Base-by-base conservation (phyloP, 2,113 vertebrate species). In the Pelusios castaneus region DNA sequence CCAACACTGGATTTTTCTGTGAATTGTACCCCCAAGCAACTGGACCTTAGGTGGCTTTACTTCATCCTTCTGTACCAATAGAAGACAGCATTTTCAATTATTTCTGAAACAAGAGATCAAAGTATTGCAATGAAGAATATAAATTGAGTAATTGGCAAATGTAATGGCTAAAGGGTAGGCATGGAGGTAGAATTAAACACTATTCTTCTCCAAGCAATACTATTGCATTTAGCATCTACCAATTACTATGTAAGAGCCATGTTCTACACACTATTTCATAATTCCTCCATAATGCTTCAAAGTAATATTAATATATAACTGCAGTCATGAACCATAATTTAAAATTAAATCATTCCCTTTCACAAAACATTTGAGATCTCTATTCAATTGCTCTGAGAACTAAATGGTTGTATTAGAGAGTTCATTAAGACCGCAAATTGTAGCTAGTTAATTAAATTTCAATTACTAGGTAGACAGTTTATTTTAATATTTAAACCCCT, bases 361-460 rank as follows among this genome's bases (percentile, higher is more conserved):
- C 55, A 56, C 55, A 25, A 56, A 56, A 24, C 29, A 60, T 60
- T 82, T 90, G 80, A 45, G 79, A 92, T 92, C 84, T 85, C 38
- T 45, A 49, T 63, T 91, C 79, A 83, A 79, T 83, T 92, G 85
- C 56, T 79, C 88, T 47, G 79, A 93, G 89, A 93, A 54, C 41
- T 83, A 90, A 84, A 27, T 55, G 47, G 84, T 88, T 60, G 82
- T 38, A 89, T 94, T 88, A 92, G 47, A 81, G 85, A 81, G 90
- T 94, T 90, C 80, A 96, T n/a, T 52, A 85, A 75, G 83, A 38
- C 80, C 83, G 49, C 63, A 83, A 78, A 77, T 58, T n/a, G 34
- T 60, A n/a, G 25, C 73, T 73, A 79, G 49, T 88, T 84, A 47
- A 56, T 29, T 24, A 24, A 70, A 43, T 9, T 86, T 87, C 45